A percentile compares a stretch with the other conserved stretches of the same genome.
Conservation (phyloP, 2,888 invertebrate genomes). For the Cephus sareptanus region DNA sequence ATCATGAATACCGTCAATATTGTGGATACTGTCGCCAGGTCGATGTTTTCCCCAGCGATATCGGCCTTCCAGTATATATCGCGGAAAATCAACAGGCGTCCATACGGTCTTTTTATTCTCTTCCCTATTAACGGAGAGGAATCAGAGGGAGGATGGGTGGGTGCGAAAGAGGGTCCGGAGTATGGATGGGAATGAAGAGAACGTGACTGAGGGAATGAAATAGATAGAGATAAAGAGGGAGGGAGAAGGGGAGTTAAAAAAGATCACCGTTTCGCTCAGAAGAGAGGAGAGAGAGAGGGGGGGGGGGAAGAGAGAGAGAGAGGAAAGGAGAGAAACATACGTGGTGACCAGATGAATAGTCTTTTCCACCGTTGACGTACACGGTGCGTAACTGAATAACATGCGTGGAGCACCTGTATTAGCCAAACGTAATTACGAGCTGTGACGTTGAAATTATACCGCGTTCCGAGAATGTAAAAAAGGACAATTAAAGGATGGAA, state of each 20-base stretch:
- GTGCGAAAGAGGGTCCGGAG: neutral
- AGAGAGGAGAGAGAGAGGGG: neutral
- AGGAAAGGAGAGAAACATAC: neutral
- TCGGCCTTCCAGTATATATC: neutral
- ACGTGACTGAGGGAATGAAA: neutral
- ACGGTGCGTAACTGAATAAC: neutral
- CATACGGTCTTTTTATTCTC: constrained; percentile 9
- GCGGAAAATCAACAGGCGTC: constrained; percentile 24
- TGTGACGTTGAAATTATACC: neutral
- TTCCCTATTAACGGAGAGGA: neutral
- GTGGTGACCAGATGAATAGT: neutral
- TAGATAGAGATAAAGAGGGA: neutral
- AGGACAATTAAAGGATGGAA: neutral
- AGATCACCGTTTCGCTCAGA: neutral
- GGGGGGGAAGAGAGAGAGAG: too few species aligned
- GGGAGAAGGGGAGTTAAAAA: neutral
- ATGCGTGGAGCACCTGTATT: neutral
- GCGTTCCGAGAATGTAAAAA: neutral
- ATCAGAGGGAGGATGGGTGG: neutral
- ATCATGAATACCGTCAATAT: neutral
- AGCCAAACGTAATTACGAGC: neutral
- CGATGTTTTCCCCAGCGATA: neutral
- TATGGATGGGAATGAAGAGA: neutral
- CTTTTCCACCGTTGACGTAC: neutral
- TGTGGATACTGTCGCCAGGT: neutral